Base-by-base conservation (phyloP, 2,888 invertebrate species). In the Hydroisotoma schaefferi region DNA sequence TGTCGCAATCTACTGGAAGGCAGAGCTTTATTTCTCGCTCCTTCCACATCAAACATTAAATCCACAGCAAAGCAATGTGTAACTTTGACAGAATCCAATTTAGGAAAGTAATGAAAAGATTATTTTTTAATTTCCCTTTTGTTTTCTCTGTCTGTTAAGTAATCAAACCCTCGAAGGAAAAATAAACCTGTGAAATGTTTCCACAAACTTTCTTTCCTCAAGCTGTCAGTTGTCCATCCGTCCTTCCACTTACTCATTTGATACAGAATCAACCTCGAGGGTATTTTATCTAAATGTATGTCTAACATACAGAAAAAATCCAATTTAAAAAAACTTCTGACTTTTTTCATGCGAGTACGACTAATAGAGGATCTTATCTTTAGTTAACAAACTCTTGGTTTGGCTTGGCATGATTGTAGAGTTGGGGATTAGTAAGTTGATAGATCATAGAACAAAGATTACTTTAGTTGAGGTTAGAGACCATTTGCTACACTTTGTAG, bases 21-120 rank as follows among this genome's bases (percentile, higher is more conserved):
- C 33, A 33, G 12, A 12, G 33, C 46, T 44, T 26, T 20, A 20
- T 46, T 38, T 37, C 37, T 46, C 55, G 52, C 40, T 40, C 40
- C 40, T 40, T 20, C n/a, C 40, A 40, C 8, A 10, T 40, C n/a
- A 40, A 18, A 40, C 5, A 40, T 4, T 5, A 40, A 18, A 4
- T 20, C 40, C 40, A 40, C n/a, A 4, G 15, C 40, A 5, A 33
- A 15, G 40, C 8, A 40, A 18, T 15, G 20, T 15, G 5, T 40
- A 26, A 46, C 12, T 61, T 57, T 62, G 63, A 63, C 63, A 63
- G 63, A 63, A 63, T 56, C 63, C 63, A 63, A 63, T 63, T 63
- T 59, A 57, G 47, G 37, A 27, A 40, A 52, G 53, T 63, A 63
- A 63, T 60, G 63, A 49, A 63, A 56, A 54, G 47, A 63, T 63